These are phyloP conservation scores for Hassar affinis DNA, from an alignment of 2,113 vertebrate species.

Conservation along the genomic window DNA sequence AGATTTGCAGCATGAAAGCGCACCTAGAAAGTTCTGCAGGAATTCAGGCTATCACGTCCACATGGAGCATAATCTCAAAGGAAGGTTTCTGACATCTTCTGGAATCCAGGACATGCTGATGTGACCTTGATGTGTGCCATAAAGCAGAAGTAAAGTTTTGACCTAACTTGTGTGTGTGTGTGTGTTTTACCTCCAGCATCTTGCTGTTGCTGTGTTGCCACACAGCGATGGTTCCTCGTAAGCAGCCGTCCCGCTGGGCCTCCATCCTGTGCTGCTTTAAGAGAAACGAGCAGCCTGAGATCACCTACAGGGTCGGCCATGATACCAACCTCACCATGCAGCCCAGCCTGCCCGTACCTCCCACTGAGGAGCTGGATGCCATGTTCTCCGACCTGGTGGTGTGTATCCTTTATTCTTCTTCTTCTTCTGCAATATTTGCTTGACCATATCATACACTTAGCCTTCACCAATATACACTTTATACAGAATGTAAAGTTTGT, in stretches of 20 bases:
- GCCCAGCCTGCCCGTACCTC: conserved; percentile 80
- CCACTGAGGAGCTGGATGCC: conserved; percentile 81
- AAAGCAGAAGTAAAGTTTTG: neutral
- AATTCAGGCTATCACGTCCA: no score
- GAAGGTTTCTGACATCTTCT: no score
- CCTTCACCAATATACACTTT: no score
- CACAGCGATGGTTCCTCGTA: conserved; percentile 79
- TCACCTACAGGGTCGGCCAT: conserved; percentile 82
- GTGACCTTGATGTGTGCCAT: neutral
- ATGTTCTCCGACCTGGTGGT: conserved; percentile 93
- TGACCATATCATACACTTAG: no score
- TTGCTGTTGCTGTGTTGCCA: conserved; percentile 18
- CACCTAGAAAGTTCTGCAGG: no score
- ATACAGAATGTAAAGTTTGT: no score
- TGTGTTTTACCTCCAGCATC: conserved; percentile 9
- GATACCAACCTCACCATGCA: conserved; percentile 79
- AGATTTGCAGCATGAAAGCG: no score
- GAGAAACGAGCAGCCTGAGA: conserved; percentile 83
- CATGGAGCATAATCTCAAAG: no score
- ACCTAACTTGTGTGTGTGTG: conserved; percentile 1
- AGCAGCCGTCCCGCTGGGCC: conserved; percentile 79
- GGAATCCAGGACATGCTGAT: neutral
- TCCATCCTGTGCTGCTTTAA: conserved; percentile 90
- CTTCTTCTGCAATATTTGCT: neutral
- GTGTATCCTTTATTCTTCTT: conserved; percentile 56